phyloP scores from a whole-genome alignment of 1,140 invertebrate genomes.

The Diorhabda sublineata region DNA sequence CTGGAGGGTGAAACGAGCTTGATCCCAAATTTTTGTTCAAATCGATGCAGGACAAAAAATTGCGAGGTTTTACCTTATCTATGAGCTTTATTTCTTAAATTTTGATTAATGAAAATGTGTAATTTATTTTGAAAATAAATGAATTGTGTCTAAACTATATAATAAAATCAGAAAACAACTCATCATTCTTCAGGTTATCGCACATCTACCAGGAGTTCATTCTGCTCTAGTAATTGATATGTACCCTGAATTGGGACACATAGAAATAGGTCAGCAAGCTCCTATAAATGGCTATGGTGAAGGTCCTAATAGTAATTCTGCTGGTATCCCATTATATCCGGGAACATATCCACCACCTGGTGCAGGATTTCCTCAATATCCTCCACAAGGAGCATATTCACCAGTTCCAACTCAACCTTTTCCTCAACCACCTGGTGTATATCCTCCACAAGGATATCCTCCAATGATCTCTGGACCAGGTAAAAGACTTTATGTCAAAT shows the following conservation, averaged over 20 bases:
- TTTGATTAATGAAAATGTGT: too few relatives aligned
- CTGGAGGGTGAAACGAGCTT: too few relatives aligned
- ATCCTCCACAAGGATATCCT: not conserved
- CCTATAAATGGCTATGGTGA: not conserved
- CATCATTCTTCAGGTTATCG: conserved; percentile 8
- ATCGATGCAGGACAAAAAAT: too few relatives aligned
- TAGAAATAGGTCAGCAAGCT: conserved; percentile 17
- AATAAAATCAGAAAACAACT: too few relatives aligned
- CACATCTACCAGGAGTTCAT: conserved; percentile 26
- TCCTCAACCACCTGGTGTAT: not conserved
- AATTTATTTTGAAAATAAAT: not conserved
- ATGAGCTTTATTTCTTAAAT: too few relatives aligned
- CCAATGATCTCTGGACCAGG: too few relatives aligned
- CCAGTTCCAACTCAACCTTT: conserved; percentile 5
- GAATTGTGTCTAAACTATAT: not conserved
- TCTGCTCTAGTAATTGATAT: conserved; percentile 20
- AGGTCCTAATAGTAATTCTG: not conserved
- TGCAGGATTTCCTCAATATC: not conserved
- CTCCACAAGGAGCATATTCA: conserved; percentile 9
- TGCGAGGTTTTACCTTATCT: too few relatives aligned
- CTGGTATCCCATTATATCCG: conserved; percentile 1
- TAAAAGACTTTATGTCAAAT: too few relatives aligned
- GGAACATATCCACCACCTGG: not conserved
- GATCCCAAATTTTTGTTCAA: too few relatives aligned
- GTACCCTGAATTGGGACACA: conserved; percentile 26